Evolutionary conservation across 2,888 invertebrate species (phyloP).

Genomic region (Carabus problematicus): DNA sequence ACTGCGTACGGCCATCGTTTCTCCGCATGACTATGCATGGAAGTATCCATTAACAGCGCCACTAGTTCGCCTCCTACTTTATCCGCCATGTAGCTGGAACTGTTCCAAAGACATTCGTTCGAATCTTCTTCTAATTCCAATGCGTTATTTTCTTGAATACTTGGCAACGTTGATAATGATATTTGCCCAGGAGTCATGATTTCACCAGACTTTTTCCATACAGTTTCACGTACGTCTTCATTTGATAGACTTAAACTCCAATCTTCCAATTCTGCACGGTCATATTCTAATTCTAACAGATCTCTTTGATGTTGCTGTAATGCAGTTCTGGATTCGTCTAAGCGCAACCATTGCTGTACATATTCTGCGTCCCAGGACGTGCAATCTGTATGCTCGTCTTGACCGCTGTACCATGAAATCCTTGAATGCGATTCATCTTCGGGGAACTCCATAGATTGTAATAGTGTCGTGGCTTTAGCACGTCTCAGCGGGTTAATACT

Average conservation of each 20-base stretch:
- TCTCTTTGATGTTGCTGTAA: conserved; percentile 74
- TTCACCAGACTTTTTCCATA: conserved; percentile 46
- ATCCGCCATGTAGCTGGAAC: conserved; percentile 73
- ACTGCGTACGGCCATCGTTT: conserved; percentile 72
- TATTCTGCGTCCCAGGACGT: conserved; percentile 75
- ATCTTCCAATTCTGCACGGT: conserved; percentile 78
- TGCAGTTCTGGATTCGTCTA: conserved; percentile 75
- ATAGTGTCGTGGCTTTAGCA: conserved; percentile 62
- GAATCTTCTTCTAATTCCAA: conserved; percentile 77
- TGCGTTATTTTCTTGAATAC: conserved; percentile 76
- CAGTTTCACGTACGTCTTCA: conserved; percentile 69
- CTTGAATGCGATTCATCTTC: conserved; percentile 56
- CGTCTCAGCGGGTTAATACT: conserved; percentile 63
- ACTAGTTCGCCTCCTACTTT: conserved; percentile 72
- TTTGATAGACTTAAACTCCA: conserved; percentile 79
- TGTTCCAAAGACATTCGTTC: conserved; percentile 78
- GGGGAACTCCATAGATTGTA: conserved; percentile 52
- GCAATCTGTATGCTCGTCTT: conserved; percentile 66
- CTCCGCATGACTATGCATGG: conserved; percentile 62
- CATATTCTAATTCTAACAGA: conserved; percentile 75
- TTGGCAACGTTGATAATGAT: conserved; percentile 71
- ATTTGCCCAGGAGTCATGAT: conserved; percentile 68
- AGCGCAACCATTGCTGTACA: conserved; percentile 77
- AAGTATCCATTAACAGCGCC: conserved; percentile 62
- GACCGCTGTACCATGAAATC: conserved; percentile 66